phyloP scores from a whole-genome alignment of 2,888 invertebrate species.

The Epicampocera succincta region DNA sequence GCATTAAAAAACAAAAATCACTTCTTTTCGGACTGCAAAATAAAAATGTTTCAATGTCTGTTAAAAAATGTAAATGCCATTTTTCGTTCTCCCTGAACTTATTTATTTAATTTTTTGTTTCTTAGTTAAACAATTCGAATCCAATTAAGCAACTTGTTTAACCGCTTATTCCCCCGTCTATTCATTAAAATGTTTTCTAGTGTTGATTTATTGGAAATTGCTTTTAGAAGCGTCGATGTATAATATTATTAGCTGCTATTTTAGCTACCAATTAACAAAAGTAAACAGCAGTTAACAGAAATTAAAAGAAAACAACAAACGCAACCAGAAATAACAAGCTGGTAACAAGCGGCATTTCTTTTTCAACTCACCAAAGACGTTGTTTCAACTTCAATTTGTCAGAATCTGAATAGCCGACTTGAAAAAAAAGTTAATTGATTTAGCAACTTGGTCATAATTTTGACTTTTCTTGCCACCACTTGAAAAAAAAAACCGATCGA shows the following conservation, averaged over 20 bases:
- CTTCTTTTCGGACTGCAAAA: too few relatives aligned
- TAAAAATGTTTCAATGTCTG: too few relatives aligned
- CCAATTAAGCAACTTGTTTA: conserved; percentile 60
- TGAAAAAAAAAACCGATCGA: conserved; percentile 16
- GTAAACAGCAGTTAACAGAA: conserved; percentile 62
- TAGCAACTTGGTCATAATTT: conserved; percentile 61
- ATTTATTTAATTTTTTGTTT: conserved; percentile 32
- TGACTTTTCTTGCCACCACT: conserved; percentile 3
- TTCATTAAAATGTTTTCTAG: conserved; percentile 46
- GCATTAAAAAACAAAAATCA: too few relatives aligned
- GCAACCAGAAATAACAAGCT: conserved; percentile 16
- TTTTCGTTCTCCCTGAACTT: conserved; percentile 15
- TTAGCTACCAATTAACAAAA: conserved; percentile 68
- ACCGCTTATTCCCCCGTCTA: conserved; percentile 12
- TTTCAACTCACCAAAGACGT: conserved; percentile 52
- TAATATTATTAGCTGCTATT: conserved; percentile 51
- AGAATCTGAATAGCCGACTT: conserved; percentile 40
- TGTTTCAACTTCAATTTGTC: conserved; percentile 62
- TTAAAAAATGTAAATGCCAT: too few relatives aligned
- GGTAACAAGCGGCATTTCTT: conserved; percentile 53
- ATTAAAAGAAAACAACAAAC: conserved; percentile 36
- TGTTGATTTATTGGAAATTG: conserved; percentile 64
- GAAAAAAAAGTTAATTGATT: conserved; percentile 41
- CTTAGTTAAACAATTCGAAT: conserved; percentile 61
- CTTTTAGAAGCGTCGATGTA: conserved; percentile 67